Evolutionary conservation across 1,140 invertebrate species (phyloP).

Genomic region (Bombyx mandarina): DNA sequence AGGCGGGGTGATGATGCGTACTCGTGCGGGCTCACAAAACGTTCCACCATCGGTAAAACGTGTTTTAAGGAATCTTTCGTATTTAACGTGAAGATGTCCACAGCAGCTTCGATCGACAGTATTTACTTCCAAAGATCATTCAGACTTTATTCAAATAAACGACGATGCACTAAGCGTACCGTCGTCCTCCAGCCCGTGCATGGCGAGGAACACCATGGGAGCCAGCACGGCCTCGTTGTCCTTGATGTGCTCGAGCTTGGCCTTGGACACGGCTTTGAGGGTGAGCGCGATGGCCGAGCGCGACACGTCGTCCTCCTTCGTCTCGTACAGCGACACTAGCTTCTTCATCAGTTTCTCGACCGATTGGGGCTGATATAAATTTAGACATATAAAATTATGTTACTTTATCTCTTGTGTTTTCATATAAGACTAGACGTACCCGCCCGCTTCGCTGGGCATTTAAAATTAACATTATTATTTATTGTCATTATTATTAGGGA

Average conservation of each 20-base stretch:
- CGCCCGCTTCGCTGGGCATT: no score
- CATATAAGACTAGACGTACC: no score
- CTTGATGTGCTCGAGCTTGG: conserved; percentile 87
- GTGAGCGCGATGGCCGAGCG: conserved; percentile 83
- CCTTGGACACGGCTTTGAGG: conserved; percentile 85
- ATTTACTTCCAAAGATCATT: neutral
- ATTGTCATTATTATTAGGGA: no score
- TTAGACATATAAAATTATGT: neutral
- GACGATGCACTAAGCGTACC: conserved; percentile 36
- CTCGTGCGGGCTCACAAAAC: no score
- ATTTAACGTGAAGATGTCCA: no score
- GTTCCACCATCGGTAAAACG: no score
- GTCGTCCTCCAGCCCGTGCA: conserved; percentile 83
- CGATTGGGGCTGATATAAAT: conserved; percentile 75
- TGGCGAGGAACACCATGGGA: conserved; percentile 90
- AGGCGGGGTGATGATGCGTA: no score
- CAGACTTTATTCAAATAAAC: neutral
- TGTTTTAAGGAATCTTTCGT: no score
- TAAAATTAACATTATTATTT: no score
- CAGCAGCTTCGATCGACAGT: no score
- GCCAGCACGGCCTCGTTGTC: conserved; percentile 83
- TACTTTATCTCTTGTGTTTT: no score
- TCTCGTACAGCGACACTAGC: conserved; percentile 83
- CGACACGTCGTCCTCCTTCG: conserved; percentile 76
- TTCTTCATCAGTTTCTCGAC: conserved; percentile 89